Conservation (phyloP, 2,797 vertebrate genomes). For the Aphelocoma californica region DNA sequence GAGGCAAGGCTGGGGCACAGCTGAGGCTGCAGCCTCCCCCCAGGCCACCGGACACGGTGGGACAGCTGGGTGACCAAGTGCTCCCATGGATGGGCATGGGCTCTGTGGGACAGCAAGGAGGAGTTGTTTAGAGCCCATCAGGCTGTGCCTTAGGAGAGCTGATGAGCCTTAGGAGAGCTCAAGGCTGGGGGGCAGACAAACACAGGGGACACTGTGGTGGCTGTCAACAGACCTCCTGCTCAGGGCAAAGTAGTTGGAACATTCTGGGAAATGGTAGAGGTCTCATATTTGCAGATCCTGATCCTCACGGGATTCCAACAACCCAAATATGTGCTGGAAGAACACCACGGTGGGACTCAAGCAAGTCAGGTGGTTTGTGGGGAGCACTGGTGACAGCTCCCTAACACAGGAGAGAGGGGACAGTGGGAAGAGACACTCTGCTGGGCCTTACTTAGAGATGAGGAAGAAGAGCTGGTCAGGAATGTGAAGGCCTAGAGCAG, state of each 20-base stretch:
- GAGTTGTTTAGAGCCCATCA: accelerated
- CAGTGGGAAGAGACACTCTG: neutral
- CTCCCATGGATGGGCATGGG: accelerated
- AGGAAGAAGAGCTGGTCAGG: neutral
- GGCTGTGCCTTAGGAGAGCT: neutral
- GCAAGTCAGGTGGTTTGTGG: neutral
- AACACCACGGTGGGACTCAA: neutral
- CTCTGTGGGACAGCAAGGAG: neutral
- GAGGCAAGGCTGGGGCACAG: neutral
- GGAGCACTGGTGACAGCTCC: neutral
- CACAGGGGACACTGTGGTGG: neutral
- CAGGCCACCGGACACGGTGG: neutral
- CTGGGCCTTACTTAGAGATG: neutral
- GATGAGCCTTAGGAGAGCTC: neutral
- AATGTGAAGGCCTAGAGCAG: neutral
- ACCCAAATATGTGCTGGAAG: neutral
- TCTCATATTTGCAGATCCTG: accelerated
- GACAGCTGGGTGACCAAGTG: neutral
- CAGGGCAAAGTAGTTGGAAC: neutral
- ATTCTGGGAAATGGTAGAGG: neutral
- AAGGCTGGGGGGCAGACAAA: neutral
- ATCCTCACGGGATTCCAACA: neutral
- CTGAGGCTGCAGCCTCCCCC: neutral
- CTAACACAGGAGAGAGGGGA: neutral
- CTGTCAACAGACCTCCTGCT: neutral